A percentile compares a stretch with the other conserved stretches of the same genome.
Evolutionary conservation across 2,888 invertebrate species (phyloP).

Genomic region (Scaptomyza parva): DNA sequence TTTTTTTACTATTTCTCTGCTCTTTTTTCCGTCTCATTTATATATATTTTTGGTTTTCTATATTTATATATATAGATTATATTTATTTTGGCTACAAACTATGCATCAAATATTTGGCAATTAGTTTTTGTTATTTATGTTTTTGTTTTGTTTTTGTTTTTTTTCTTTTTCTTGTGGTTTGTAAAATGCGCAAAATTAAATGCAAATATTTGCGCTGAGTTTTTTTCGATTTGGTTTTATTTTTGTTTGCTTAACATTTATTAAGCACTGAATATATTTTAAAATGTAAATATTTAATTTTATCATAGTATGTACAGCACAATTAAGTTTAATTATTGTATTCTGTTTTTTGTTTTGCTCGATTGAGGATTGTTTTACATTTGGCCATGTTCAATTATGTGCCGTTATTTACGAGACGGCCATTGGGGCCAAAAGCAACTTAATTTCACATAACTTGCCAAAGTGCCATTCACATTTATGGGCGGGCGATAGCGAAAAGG

Average conservation of each 20-base stretch:
- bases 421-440: slow-evolving; percentile 64
- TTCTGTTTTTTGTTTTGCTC: slow-evolving; percentile 33
- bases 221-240: slow-evolving; percentile 3
- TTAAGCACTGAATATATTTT: slow-evolving; percentile 47
- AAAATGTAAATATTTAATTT: slow-evolving; percentile 28
- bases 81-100: slow-evolving; percentile 48
- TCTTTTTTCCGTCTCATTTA: slow-evolving; percentile 29
- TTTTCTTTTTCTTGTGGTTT: slow-evolving; percentile 44
- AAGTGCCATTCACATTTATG: slow-evolving; percentile 62
- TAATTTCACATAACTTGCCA: slow-evolving; percentile 71
- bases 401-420: slow-evolving; percentile 61
- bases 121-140: slow-evolving; percentile 60
- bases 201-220: slow-evolving; percentile 61
- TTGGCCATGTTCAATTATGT: slow-evolving; percentile 59
- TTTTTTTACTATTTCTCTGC: slow-evolving; percentile 43
- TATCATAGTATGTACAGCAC: slow-evolving; percentile 56
- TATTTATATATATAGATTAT: not conserved
- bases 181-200: slow-evolving; percentile 66
- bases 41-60: slow-evolving; percentile 17
- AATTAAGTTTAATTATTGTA: slow-evolving; percentile 75
- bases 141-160: slow-evolving; percentile 24
- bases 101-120: slow-evolving; percentile 76
- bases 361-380: slow-evolving; percentile 46
- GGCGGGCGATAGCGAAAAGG: slow-evolving; percentile 42
- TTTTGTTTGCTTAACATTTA: slow-evolving; percentile 42